These are phyloP conservation scores for Caranx ignobilis DNA, from an alignment of 2,113 vertebrate genomes.

Conservation along the genomic window DNA sequence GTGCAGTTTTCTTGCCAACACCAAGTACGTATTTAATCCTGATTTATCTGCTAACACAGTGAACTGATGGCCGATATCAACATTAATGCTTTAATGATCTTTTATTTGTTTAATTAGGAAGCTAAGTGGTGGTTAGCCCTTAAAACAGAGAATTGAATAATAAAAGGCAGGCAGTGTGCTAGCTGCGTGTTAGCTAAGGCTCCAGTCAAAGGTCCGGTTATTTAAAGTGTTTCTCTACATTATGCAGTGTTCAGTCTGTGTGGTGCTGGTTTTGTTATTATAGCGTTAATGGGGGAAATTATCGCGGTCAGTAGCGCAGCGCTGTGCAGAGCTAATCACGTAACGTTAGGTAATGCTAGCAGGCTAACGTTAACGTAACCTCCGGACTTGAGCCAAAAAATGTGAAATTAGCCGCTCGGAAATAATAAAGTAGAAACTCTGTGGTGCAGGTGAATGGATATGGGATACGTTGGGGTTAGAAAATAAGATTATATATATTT, in stretches of 20 bases:
- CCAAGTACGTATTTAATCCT: constrained; percentile 55
- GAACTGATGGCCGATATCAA: accelerated
- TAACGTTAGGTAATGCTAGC: constrained; percentile 46
- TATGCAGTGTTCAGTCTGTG: not conserved
- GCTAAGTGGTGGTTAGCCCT: constrained; percentile 41
- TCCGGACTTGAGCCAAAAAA: constrained; percentile 34
- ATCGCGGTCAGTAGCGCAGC: not conserved
- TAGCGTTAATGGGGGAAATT: not conserved
- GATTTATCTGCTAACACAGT: accelerated
- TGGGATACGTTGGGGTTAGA: not conserved
- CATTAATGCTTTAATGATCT: not conserved
- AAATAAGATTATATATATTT: no score
- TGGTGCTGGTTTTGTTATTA: not conserved
- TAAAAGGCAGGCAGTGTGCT: constrained; percentile 38
- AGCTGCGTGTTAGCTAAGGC: constrained; percentile 49
- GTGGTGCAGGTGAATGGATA: not conserved
- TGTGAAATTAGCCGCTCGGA: no score
- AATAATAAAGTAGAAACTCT: not conserved
- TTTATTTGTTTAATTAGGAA: not conserved
- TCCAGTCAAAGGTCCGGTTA: constrained; percentile 12
- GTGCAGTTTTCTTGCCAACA: constrained; percentile 24
- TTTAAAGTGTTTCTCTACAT: not conserved
- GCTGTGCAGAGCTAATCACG: constrained; percentile 13
- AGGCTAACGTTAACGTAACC: constrained; percentile 60
- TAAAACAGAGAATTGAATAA: constrained; percentile 30